Evolutionary conservation across 2,888 invertebrate species (phyloP).

Genomic region (Luperina testacea): DNA sequence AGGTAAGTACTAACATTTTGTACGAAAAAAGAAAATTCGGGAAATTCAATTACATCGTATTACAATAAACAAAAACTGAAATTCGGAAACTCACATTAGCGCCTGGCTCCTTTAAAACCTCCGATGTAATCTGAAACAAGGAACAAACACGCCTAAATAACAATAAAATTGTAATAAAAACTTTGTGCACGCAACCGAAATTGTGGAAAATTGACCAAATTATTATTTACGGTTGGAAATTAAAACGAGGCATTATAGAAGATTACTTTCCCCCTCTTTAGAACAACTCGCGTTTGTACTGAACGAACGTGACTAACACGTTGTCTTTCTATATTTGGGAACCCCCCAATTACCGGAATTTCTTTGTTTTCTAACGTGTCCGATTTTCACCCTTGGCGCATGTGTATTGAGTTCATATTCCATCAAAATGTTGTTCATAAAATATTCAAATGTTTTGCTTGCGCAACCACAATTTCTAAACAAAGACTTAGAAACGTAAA

Average conservation of each 20-base stretch:
- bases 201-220: constrained; percentile 90
- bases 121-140: constrained; percentile 90
- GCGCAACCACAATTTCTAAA: constrained; percentile 38
- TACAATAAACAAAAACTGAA: constrained; percentile 84
- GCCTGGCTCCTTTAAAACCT: constrained; percentile 88
- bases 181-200: constrained; percentile 89
- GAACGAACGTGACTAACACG: constrained; percentile 72
- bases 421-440: constrained; percentile 28
- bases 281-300: constrained; percentile 76
- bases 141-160: constrained; percentile 90
- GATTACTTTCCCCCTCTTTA: constrained; percentile 85
- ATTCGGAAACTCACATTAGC: constrained; percentile 89
- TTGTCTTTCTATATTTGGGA: constrained; percentile 67
- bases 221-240: constrained; percentile 89
- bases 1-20: background rate
- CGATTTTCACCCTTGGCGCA: constrained; percentile 52
- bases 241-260: constrained; percentile 87
- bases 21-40: constrained; percentile 64
- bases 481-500: constrained; percentile 28
- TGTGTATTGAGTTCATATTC: constrained; percentile 47
- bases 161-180: constrained; percentile 90
- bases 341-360: constrained; percentile 59
- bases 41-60: constrained; percentile 83
- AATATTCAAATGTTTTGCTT: constrained; percentile 39
- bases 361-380: constrained; percentile 50